These are phyloP conservation scores for Sarcophilus harrisii DNA, from an alignment of 2,797 vertebrate species.

Conservation along the genomic window DNA sequence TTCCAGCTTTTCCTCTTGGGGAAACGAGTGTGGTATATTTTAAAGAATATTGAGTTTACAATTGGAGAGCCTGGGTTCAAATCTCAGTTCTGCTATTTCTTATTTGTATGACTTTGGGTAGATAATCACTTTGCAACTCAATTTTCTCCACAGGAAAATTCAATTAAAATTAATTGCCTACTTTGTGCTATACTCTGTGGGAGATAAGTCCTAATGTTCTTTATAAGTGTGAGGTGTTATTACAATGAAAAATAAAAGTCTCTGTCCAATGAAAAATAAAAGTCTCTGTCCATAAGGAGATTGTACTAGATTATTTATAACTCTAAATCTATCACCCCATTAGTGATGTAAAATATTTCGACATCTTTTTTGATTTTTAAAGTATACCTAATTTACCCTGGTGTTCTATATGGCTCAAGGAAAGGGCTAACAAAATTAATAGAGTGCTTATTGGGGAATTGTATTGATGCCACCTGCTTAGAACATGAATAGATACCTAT, in stretches of 20 bases:
- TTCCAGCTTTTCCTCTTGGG: constrained; percentile 22
- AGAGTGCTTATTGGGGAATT: constrained; percentile 58
- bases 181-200: background rate
- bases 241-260: background rate
- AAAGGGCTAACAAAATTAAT: constrained; percentile 69
- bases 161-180: background rate
- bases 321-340: background rate
- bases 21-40: background rate
- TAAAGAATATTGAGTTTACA: background rate
- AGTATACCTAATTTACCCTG: constrained; percentile 72
- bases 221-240: background rate
- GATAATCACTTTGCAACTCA: background rate
- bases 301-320: background rate
- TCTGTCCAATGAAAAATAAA: background rate
- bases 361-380: constrained; percentile 74
- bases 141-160: background rate
- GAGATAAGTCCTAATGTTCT: background rate
- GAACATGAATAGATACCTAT: background rate
- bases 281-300: background rate
- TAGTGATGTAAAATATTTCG: constrained; percentile 68
- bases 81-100: background rate
- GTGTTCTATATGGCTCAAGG: constrained; percentile 66
- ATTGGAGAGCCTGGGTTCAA: background rate
- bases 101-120: background rate
- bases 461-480: constrained; percentile 24